These are phyloP conservation scores for Ostrea denselamellosa DNA, from an alignment of 1,140 invertebrate species.

Conservation along the genomic window DNA sequence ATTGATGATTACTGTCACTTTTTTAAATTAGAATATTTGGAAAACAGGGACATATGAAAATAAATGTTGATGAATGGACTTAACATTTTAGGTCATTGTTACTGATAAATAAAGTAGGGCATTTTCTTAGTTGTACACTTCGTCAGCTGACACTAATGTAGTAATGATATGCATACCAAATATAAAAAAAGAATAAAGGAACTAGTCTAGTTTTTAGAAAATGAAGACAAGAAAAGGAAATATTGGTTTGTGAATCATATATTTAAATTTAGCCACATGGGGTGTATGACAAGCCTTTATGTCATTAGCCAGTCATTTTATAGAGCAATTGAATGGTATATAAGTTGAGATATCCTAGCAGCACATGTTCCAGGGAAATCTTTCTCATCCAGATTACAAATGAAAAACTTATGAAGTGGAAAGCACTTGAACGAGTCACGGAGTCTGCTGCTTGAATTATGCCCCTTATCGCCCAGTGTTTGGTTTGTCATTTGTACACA, in stretches of 20 bases:
- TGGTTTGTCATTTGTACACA: slow-evolving; percentile 45
- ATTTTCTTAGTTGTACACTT: background rate
- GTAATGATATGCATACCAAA: slow-evolving; percentile 10
- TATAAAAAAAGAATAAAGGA: background rate
- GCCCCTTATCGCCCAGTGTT: slow-evolving; percentile 45
- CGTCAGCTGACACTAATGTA: background rate
- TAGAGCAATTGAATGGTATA: background rate
- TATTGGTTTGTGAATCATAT: background rate
- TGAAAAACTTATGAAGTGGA: slow-evolving; percentile 41
- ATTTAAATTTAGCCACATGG: background rate
- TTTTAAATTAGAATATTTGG: background rate
- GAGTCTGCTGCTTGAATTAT: slow-evolving; percentile 41
- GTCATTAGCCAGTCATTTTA: background rate
- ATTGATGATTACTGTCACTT: background rate
- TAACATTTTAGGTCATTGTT: background rate
- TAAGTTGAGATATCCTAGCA: background rate
- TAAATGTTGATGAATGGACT: too few species aligned
- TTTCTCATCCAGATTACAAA: slow-evolving; percentile 31
- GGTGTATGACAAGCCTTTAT: background rate
- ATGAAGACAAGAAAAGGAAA: background rate
- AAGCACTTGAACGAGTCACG: background rate
- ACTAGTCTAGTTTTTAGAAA: background rate
- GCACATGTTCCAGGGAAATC: background rate
- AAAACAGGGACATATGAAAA: too few species aligned
- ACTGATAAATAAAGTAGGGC: background rate